Conservation (phyloP, 2,888 invertebrate genomes). For the Abrostola tripartita region DNA sequence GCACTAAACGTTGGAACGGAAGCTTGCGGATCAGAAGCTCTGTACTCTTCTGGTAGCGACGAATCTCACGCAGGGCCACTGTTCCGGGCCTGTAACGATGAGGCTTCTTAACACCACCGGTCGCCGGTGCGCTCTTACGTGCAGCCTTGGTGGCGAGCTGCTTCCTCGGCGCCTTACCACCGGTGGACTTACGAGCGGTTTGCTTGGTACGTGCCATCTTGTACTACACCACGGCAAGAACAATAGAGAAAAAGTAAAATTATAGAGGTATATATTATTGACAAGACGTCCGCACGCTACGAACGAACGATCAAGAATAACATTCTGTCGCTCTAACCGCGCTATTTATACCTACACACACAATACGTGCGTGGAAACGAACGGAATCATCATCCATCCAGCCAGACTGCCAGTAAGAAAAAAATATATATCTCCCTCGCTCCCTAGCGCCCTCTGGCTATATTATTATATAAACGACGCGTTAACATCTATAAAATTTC, state of each 20-base stretch:
- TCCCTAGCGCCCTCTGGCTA: no score
- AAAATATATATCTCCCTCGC: no score
- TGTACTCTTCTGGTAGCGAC: slow-evolving; percentile 96
- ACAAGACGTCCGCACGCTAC: slow-evolving; percentile 5
- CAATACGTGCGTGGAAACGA: no score
- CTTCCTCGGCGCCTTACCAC: slow-evolving; percentile 96
- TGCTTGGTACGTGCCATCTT: slow-evolving; percentile 92
- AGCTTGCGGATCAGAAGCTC: slow-evolving; percentile 96
- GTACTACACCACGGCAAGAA: neutral
- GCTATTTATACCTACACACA: neutral
- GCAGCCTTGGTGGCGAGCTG: slow-evolving; percentile 96
- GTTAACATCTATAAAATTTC: no score
- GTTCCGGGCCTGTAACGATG: slow-evolving; percentile 95
- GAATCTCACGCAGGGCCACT: slow-evolving; percentile 96
- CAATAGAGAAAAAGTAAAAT: neutral
- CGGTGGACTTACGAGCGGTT: slow-evolving; percentile 96
- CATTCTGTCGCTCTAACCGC: neutral
- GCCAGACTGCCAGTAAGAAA: no score
- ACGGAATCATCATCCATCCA: no score
- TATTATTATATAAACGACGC: no score
- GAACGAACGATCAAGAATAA: slow-evolving; percentile 18
- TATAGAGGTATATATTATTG: neutral
- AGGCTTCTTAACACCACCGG: slow-evolving; percentile 96
- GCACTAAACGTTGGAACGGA: slow-evolving; percentile 96
- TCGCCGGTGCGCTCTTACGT: slow-evolving; percentile 92